Evolutionary conservation across 2,888 invertebrate species (phyloP), one percentile per base, ranked within the genome.

Genomic region (Plutella xylostella): DNA sequence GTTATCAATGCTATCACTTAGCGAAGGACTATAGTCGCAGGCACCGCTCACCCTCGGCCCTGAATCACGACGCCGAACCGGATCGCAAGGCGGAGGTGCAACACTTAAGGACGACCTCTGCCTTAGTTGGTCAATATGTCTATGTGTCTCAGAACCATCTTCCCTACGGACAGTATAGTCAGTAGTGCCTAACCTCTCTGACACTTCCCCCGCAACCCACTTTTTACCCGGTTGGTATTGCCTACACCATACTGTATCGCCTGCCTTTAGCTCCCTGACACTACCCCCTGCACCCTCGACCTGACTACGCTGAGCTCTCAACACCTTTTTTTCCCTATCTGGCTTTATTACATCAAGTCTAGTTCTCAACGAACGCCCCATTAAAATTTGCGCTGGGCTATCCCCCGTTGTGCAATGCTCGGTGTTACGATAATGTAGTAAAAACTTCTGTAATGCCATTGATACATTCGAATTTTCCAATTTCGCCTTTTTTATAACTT

Each of bases 91-190:
- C n/a, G n/a, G n/a, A n/a, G n/a, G n/a, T n/a, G n/a, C n/a, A n/a
- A n/a, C n/a, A n/a, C n/a, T n/a, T n/a, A n/a, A n/a, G n/a, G n/a
- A n/a, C n/a, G n/a, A n/a, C n/a, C n/a, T n/a, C n/a, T n/a, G n/a
- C n/a, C 38, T 38, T 11, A 38, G 3, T 21, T 38, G 38, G 21
- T 38, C 38, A 4, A 38, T 20, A 21, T 38, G 38, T n/a, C 38
- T 38, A 20, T 19, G n/a, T 20, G 14, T 20, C 11, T 2, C 6
- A 2, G 21, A n/a, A 6, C 38, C 38, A 7, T 4, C 20, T 11
- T 7, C 20, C 6, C 9, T 7, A 5, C n/a, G 3, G 6, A 38
- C 18, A 20, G 21, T 11, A 21, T 38, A 38, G 21, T 21, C 21
- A 11, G 14, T 21, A n/a, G 18, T 15, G 9, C 38, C 38, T 21